A percentile compares a stretch with the other conserved stretches of the same genome.
phyloP scores from a whole-genome alignment of 2,888 invertebrate genomes.

The Watsonalla cultraria region DNA sequence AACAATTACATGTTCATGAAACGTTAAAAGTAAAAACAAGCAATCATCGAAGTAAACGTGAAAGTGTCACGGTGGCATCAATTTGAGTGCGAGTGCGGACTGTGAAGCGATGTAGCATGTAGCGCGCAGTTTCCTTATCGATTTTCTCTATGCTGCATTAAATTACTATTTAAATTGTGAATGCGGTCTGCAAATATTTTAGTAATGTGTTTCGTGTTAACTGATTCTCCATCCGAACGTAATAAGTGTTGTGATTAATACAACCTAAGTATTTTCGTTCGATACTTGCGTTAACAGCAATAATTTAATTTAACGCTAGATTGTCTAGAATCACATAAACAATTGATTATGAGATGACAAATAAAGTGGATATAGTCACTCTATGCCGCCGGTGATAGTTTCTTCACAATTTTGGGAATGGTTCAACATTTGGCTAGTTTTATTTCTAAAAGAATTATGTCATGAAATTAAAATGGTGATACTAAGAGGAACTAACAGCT shows the following conservation, averaged over 20 bases:
- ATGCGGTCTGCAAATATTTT: conserved; percentile 58
- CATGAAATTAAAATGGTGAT: conserved; percentile 75
- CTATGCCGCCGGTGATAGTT: conserved; percentile 61
- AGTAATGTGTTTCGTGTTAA: conserved; percentile 47
- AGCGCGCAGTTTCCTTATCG: conserved; percentile 72
- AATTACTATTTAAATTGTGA: conserved; percentile 66
- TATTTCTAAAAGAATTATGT: conserved; percentile 70
- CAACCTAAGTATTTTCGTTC: not conserved
- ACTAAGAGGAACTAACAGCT: conserved; percentile 60
- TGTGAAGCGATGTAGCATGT: conserved; percentile 58
- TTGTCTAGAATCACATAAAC: conserved; percentile 2
- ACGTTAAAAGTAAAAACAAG: conserved; percentile 18
- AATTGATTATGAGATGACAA: conserved; percentile 13
- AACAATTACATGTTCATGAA: conserved; percentile 11
- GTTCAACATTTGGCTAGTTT: conserved; percentile 69
- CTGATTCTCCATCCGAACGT: conserved; percentile 31
- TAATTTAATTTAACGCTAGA: not conserved
- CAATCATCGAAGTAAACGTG: conserved; percentile 31
- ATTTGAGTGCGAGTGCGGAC: conserved; percentile 38
- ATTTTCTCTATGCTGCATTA: conserved; percentile 76
- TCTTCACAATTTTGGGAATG: conserved; percentile 71
- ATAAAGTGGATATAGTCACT: conserved; percentile 4
- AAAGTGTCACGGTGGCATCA: conserved; percentile 48
- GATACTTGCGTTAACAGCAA: not conserved
- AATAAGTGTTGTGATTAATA: conserved; percentile 27